Percentiles rank a stretch among this genome's conserved stretches.
Evolutionary conservation across 1,140 invertebrate genomes (phyloP).

Genomic region (roundworm (Caenorhabditis elegans)): DNA sequence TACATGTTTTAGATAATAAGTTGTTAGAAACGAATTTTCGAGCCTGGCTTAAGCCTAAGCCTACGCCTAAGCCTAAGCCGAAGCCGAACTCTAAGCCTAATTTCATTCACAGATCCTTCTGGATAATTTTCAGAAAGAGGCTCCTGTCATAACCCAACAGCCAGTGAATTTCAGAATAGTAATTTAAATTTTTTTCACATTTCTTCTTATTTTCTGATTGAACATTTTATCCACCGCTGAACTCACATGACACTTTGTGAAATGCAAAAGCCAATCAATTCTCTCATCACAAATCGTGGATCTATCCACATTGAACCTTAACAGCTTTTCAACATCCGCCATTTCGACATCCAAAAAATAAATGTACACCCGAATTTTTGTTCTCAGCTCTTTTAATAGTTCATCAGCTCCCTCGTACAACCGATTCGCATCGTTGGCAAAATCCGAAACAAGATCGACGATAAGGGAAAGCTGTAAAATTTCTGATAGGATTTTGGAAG

Average conservation of each 20-base stretch:
- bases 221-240: neutral
- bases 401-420: neutral
- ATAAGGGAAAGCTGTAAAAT: neutral
- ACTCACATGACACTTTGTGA: conserved; percentile 22
- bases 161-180: too few species aligned
- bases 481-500: neutral
- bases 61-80: too few species aligned
- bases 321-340: neutral
- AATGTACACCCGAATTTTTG: neutral
- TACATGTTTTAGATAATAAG: too few species aligned
- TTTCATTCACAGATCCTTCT: too few species aligned
- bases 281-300: conserved; percentile 19
- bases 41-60: too few species aligned
- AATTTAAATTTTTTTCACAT: too few species aligned
- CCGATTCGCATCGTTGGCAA: conserved; percentile 1
- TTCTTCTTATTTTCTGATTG: too few species aligned
- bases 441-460: neutral
- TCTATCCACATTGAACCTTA: conserved; percentile 15
- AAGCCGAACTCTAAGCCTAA: too few species aligned
- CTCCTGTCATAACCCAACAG: too few species aligned
- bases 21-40: too few species aligned
- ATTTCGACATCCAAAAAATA: neutral
- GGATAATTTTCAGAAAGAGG: too few species aligned
- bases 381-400: neutral
- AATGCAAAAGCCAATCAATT: conserved; percentile 16